Percentiles rank a stretch among this genome's conserved stretches.
phyloP scores from a whole-genome alignment of 2,113 vertebrate species.

The Alouatta palliata region DNA sequence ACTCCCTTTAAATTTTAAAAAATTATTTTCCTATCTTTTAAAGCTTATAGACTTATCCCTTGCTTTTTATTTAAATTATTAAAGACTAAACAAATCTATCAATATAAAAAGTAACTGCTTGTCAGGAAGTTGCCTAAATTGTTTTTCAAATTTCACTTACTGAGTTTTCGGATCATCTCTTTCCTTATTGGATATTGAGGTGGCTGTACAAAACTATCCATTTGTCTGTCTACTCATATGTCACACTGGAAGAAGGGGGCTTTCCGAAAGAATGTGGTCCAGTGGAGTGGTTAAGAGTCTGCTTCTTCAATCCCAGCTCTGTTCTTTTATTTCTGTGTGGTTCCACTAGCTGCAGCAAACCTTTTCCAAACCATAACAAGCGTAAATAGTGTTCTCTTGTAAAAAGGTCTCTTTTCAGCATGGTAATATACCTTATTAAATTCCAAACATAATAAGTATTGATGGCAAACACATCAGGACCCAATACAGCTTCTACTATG shows the following conservation, averaged over 20 bases:
- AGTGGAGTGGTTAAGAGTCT: neutral
- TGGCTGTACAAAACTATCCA: neutral
- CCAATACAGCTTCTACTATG: constrained; percentile 77
- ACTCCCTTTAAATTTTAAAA: neutral
- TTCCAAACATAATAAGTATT: constrained; percentile 84
- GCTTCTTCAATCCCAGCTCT: constrained; percentile 42
- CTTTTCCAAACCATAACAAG: constrained; percentile 61
- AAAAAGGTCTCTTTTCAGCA: constrained; percentile 71
- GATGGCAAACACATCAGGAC: constrained; percentile 87
- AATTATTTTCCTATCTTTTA: neutral
- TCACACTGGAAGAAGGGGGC: neutral
- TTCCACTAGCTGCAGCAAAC: constrained; percentile 62
- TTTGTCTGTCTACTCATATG: neutral
- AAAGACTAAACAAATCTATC: neutral
- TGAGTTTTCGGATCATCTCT: constrained; percentile 16
- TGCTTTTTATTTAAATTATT: constrained; percentile 37
- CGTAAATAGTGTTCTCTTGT: constrained; percentile 78
- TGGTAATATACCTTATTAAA: constrained; percentile 87
- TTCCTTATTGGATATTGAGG: constrained; percentile 12
- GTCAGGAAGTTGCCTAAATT: constrained; percentile 10
- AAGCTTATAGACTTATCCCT: neutral
- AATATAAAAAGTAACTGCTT: neutral
- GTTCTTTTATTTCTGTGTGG: constrained; percentile 27
- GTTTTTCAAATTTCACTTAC: constrained; percentile 32
- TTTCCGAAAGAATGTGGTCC: neutral